Conservation (phyloP, 1,140 invertebrate genomes). For the Hetaerina americana region DNA sequence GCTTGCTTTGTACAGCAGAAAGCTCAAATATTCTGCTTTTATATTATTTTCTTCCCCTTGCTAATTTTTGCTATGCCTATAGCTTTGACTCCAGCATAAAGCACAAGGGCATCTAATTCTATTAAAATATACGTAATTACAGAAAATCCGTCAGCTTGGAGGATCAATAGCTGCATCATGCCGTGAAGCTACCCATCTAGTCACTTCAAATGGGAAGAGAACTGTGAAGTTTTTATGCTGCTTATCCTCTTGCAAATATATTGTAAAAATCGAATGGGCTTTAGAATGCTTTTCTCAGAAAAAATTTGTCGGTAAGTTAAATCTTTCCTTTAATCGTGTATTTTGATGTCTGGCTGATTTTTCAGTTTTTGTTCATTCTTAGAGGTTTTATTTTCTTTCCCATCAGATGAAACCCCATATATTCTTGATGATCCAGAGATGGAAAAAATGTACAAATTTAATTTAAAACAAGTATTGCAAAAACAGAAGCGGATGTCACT, state of each 20-base stretch:
- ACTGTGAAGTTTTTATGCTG: not conserved
- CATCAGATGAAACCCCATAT: not conserved
- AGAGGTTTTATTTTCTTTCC: not conserved
- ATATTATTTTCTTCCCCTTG: no score
- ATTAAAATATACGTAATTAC: no score
- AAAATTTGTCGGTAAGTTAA: not conserved
- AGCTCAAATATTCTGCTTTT: no score
- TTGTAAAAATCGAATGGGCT: not conserved
- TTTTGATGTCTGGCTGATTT: no score
- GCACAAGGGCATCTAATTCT: no score
- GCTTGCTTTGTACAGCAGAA: no score
- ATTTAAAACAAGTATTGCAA: not conserved
- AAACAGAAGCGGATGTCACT: not conserved
- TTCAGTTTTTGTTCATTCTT: not conserved
- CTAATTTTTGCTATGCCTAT: no score
- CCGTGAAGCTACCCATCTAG: not conserved
- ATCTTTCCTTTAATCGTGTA: not conserved
- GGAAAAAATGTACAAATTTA: not conserved
- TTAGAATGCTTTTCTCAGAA: not conserved
- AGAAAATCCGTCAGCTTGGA: not conserved
- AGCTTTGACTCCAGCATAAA: no score
- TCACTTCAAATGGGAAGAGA: not conserved
- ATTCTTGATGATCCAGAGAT: not conserved
- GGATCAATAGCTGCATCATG: not conserved
- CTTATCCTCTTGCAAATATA: not conserved